These are phyloP conservation scores for Nothobranchius kuhntae DNA, from an alignment of 2,113 vertebrate genomes.

Conservation along the genomic window DNA sequence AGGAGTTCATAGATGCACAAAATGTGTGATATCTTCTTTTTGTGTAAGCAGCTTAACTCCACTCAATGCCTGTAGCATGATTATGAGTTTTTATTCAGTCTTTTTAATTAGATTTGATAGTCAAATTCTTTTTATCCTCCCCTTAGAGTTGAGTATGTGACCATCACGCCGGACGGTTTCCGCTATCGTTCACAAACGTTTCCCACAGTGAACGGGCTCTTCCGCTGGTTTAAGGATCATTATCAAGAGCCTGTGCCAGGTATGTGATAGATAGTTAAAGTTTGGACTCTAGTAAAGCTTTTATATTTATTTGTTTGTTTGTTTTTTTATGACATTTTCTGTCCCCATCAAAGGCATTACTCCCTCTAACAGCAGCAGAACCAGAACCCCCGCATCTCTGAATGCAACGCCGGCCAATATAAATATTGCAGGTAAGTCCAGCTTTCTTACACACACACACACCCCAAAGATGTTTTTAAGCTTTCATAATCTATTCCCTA, in stretches of 20 bases:
- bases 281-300: neutral
- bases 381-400: constrained; percentile 93
- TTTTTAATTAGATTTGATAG: neutral
- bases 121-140: neutral
- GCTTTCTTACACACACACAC: too few species aligned
- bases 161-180: constrained; percentile 96
- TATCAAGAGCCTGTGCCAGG: constrained; percentile 98
- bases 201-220: constrained; percentile 92
- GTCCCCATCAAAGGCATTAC: constrained; percentile 84
- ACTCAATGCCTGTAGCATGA: neutral
- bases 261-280: constrained; percentile 37
- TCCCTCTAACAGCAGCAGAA: constrained; percentile 93
- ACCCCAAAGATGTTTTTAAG: neutral
- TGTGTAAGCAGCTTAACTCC: too few species aligned
- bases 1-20: too few species aligned
- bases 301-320: neutral
- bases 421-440: constrained; percentile 91
- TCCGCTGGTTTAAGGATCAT: constrained; percentile 99
- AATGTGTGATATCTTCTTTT: too few species aligned
- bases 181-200: constrained; percentile 96
- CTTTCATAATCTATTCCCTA: constrained; percentile 3
- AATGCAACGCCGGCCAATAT: constrained; percentile 97
- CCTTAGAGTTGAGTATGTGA: constrained; percentile 93
- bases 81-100: too few species aligned
- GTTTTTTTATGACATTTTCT: neutral